Base-by-base conservation (phyloP, 2,113 vertebrate species). In the Barbus barbus region DNA sequence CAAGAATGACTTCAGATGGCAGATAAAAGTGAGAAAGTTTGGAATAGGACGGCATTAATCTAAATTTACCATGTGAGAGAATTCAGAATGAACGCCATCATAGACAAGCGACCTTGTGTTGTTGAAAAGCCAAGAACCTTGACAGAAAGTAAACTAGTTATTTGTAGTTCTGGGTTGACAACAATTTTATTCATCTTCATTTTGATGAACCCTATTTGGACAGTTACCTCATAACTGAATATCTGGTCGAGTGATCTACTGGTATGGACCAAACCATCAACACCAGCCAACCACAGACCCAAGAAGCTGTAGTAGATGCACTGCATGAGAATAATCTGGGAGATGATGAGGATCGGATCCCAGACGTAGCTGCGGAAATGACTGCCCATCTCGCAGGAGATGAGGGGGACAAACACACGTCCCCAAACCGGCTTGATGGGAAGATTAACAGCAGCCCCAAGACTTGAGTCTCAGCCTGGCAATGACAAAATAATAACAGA, bases 311-410 rank as follows among this genome's bases (percentile, higher is more conserved):
- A 99, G 90, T 97, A 99, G 87, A 96, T 94, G 12, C 95, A 96
- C 89, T 99, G 98, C 97, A 99, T 97, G 86, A 99, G 89, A 81
- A 96, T 93, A 72, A 99, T 99, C 93, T 99, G 98, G 67, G 95
- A 95, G 86, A 98, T 82, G 80, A 99, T 99, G 84, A 99, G 96
- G 89, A 96, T 92, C 0, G 98, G 98, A 90, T 99, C 98, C 98
- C 98, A 99, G 90, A 98, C 95, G 90, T 98, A 99, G 92, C 98
- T 99, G 53, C 98, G 97, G 92, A 99, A 99, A 92, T 98, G 94
- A 85, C 96, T 96, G 87, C 94, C 96, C 98, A 99, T 99, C 36
- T 61, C 71, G 33, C 58, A 63, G 46, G 18, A 9, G 33, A 46
- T 56, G 38, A 33, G 5, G 69, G 65, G 53, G 24, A 56, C 31